Evolutionary conservation across 2,797 vertebrate species (phyloP), one percentile per base, ranked within the genome.

Genomic region (Chaenodraco wilsoni): DNA sequence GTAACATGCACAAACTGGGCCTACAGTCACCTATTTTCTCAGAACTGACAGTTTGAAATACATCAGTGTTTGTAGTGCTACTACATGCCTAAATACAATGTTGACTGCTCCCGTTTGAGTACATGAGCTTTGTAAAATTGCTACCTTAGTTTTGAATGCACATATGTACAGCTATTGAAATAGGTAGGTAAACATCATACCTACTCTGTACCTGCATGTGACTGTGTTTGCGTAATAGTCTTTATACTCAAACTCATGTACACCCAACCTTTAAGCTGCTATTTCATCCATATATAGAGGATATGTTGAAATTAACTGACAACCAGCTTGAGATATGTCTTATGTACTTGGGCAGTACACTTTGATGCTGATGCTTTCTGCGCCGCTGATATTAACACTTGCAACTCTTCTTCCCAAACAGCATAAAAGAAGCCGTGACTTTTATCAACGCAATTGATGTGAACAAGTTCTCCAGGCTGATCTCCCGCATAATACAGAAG

Each of bases 401-500:
- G 9, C 21, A 1, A 46, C 49, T 75, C 13, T 57, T 89, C 54
- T 78, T 61, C 79, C 74, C 71, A 40, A 69, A 71, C 89, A 99
- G 98, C 84, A 96, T 98, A 75, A 98, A 96, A 89, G 95, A 96
- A 91, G 97, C 97, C 0, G 96, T 99, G 77, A 92, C 81, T 19
- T 92, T 96, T 79, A 95, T 99, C 81, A 99, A 97, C 63, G 78
- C 85, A 0, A 91, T 98, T 78, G 97, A 98, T 69, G 79, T 87
- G 43, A 96, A 93, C 87, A 96, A 96, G 83, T 97, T 98, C 85
- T 96, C 96, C 70, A 94, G 96, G 45, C 89, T 99, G 15, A 96
- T 98, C 41, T 96, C 94, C 9, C 95, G 96, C 27, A 97, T 99
- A 66, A 94, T 97, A 67, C 97, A 98, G 80, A 99, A 96, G 88